These are phyloP conservation scores for Catostomus latipinnis DNA, from an alignment of 2,797 vertebrate genomes.

Conservation along the genomic window DNA sequence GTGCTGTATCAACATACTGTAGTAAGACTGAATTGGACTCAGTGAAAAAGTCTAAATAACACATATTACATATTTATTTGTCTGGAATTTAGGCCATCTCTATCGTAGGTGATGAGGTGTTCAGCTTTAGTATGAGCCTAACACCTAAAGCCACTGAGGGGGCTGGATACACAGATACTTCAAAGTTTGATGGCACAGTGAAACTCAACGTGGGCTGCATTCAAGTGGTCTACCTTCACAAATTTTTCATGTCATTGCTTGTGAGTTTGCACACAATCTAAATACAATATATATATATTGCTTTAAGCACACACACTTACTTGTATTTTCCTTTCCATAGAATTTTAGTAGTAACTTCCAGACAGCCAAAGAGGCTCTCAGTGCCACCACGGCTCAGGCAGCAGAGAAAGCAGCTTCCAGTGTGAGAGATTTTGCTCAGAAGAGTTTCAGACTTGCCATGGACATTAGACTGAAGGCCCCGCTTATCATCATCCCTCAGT, in stretches of 20 bases:
- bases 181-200: slow-evolving; percentile 87
- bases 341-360: slow-evolving; percentile 88
- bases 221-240: slow-evolving; percentile 92
- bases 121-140: slow-evolving; percentile 87
- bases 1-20: too few species aligned
- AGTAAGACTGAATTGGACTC: not conserved
- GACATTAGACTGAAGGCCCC: slow-evolving; percentile 90
- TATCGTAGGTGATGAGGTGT: slow-evolving; percentile 94
- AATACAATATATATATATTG: not conserved
- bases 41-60: too few species aligned
- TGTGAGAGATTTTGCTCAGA: slow-evolving; percentile 88
- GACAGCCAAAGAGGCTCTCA: slow-evolving; percentile 86
- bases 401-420: slow-evolving; percentile 93
- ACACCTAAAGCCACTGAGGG: slow-evolving; percentile 90
- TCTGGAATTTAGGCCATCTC: slow-evolving; percentile 83
- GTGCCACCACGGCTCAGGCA: slow-evolving; percentile 88
- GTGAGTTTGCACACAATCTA: slow-evolving; percentile 75
- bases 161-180: slow-evolving; percentile 84
- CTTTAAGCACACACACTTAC: not conserved
- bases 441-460: slow-evolving; percentile 88
- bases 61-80: not conserved
- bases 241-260: slow-evolving; percentile 91
- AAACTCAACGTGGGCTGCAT: slow-evolving; percentile 93
- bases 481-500: slow-evolving; percentile 91
- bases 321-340: slow-evolving; percentile 64